Conservation (phyloP, 2,888 invertebrate genomes). For the Poecilus cupreus region DNA sequence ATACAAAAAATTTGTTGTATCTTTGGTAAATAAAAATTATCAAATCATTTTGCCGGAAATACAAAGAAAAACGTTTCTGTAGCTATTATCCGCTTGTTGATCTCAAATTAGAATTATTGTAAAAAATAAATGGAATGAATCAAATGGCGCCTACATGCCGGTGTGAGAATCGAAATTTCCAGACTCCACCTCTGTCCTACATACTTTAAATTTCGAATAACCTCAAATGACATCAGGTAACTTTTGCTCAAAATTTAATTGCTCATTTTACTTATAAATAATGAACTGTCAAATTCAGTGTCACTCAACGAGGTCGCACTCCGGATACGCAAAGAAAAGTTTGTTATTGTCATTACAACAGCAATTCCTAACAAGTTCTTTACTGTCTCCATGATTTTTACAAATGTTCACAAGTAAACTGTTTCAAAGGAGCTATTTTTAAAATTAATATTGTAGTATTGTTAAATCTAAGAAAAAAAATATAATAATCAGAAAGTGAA, state of each 20-base stretch:
- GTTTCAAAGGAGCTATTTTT: neutral
- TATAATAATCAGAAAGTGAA: neutral
- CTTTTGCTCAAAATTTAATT: constrained; percentile 25
- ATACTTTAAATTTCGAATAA: neutral
- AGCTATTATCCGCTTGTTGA: neutral
- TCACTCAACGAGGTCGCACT: constrained; percentile 21
- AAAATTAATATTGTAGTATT: neutral
- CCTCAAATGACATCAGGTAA: neutral
- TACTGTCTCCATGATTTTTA: neutral
- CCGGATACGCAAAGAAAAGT: constrained; percentile 1
- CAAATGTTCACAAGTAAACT: neutral
- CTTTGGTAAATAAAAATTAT: no score
- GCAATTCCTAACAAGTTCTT: neutral
- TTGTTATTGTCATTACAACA: neutral
- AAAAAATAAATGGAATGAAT: neutral
- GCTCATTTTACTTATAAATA: constrained; percentile 7
- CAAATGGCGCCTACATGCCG: neutral
- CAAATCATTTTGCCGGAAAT: no score
- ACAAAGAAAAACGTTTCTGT: no score
- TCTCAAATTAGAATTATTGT: neutral
- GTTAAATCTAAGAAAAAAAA: no score
- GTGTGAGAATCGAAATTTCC: neutral
- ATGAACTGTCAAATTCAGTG: constrained; percentile 4
- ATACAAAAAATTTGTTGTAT: no score
- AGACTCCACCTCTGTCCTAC: neutral